phyloP scores from a whole-genome alignment of 2,888 invertebrate species.

The Epsilonema sp. region DNA sequence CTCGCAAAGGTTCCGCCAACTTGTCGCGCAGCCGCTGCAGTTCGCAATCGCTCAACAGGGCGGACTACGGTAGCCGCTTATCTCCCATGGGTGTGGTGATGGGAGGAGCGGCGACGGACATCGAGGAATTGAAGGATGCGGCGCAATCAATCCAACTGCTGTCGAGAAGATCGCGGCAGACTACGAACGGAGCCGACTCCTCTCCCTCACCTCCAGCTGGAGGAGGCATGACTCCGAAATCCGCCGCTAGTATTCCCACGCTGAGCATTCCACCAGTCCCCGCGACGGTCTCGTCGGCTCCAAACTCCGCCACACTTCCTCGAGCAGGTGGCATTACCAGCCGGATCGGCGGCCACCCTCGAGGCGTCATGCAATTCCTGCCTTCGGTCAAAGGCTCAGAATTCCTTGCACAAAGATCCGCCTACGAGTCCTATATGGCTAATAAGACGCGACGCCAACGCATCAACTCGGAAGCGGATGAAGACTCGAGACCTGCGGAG shows the following conservation, averaged over 20 bases:
- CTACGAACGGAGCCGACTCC: not conserved
- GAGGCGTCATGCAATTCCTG: constrained; percentile 25
- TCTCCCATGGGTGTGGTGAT: no score
- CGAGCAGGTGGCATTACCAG: constrained; percentile 16
- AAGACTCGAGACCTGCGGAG: not conserved
- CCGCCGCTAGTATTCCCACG: not conserved
- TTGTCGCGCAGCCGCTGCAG: no score
- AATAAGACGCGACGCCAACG: not conserved
- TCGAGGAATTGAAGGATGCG: constrained; percentile 22
- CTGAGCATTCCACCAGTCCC: not conserved
- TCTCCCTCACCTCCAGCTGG: no score
- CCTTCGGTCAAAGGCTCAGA: constrained; percentile 15
- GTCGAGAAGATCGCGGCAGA: constrained; percentile 4
- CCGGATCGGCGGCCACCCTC: constrained; percentile 16
- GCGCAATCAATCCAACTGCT: constrained; percentile 22
- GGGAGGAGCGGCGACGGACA: constrained; percentile 19
- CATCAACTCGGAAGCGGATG: not conserved
- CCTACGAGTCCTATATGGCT: constrained; percentile 3
- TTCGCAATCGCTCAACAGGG: no score
- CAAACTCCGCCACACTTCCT: not conserved
- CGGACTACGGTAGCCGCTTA: no score
- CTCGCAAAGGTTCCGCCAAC: no score
- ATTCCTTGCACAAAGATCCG: not conserved
- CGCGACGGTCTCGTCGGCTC: not conserved
- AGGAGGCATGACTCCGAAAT: no score